Conservation (phyloP, 2,888 invertebrate species). For the Seira ritae region DNA sequence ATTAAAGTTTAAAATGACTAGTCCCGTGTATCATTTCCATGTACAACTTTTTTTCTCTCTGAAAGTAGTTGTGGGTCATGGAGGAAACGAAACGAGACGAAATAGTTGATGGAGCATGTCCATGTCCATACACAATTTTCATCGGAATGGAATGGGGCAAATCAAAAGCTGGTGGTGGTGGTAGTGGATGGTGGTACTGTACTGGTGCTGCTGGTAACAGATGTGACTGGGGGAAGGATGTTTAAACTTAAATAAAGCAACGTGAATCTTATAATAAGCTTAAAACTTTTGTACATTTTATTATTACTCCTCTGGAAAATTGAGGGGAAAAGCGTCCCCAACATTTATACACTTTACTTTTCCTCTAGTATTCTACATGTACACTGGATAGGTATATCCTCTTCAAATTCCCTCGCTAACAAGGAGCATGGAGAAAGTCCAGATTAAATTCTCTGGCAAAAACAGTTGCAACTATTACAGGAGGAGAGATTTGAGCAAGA, state of each 20-base stretch:
- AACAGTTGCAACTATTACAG: slow-evolving; percentile 29
- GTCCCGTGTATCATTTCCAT: no score
- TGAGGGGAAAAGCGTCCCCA: slow-evolving; percentile 23
- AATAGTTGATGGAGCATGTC: neutral
- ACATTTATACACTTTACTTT: slow-evolving; percentile 13
- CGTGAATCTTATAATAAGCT: slow-evolving; percentile 46
- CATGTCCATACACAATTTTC: neutral
- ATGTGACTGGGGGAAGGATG: slow-evolving; percentile 29
- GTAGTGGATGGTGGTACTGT: neutral
- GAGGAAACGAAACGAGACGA: neutral
- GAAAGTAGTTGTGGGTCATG: neutral
- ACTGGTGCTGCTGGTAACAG: slow-evolving; percentile 26
- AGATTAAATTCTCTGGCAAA: slow-evolving; percentile 56
- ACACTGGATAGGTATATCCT: no score
- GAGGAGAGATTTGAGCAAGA: slow-evolving; percentile 16
- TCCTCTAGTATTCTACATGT: neutral
- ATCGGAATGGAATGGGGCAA: neutral
- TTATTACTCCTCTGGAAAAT: slow-evolving; percentile 41
- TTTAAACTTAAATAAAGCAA: slow-evolving; percentile 25
- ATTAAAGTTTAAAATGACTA: no score
- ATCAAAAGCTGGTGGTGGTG: no score
- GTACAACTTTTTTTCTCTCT: no score
- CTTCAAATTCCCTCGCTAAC: neutral
- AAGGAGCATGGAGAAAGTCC: slow-evolving; percentile 22
- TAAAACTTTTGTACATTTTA: slow-evolving; percentile 57